phyloP scores from a whole-genome alignment of 2,888 invertebrate genomes.

The Amblyjoppa fuscipennis region DNA sequence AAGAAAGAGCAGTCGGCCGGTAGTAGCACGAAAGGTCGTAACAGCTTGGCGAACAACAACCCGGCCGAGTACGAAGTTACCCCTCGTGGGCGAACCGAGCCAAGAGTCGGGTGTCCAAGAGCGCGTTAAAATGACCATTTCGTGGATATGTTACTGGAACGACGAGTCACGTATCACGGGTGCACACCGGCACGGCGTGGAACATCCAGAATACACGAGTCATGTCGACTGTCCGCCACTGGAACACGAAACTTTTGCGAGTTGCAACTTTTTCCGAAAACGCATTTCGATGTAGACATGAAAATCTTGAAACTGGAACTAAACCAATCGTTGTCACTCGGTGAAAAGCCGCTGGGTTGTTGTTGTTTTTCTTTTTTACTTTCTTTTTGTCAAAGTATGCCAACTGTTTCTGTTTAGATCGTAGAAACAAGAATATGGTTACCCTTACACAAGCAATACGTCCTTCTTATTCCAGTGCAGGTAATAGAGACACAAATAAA shows the following conservation, averaged over 20 bases:
- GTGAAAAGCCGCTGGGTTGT: not conserved
- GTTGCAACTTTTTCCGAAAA: slow-evolving; percentile 32
- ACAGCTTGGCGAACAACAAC: slow-evolving; percentile 60
- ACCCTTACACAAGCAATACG: too few species aligned
- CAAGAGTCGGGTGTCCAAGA: slow-evolving; percentile 31
- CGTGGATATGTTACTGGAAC: slow-evolving; percentile 35
- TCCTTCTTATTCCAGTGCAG: too few species aligned
- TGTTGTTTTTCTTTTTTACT: not conserved
- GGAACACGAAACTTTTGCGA: slow-evolving; percentile 56
- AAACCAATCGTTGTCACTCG: slow-evolving; percentile 7
- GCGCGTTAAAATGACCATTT: slow-evolving; percentile 62
- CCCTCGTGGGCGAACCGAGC: not conserved
- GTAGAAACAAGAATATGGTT: too few species aligned
- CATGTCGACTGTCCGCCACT: slow-evolving; percentile 52
- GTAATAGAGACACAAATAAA: not conserved
- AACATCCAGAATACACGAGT: slow-evolving; percentile 33
- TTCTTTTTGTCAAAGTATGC: not conserved
- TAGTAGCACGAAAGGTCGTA: slow-evolving; percentile 56
- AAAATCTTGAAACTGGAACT: slow-evolving; percentile 39
- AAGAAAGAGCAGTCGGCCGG: slow-evolving; percentile 21
- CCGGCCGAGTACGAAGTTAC: slow-evolving; percentile 16
- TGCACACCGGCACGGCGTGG: not conserved
- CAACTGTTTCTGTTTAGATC: not conserved
- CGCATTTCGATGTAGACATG: slow-evolving; percentile 35
- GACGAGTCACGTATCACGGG: slow-evolving; percentile 60